Conservation (phyloP, 1,140 invertebrate species). For the Drosophila varians region DNA sequence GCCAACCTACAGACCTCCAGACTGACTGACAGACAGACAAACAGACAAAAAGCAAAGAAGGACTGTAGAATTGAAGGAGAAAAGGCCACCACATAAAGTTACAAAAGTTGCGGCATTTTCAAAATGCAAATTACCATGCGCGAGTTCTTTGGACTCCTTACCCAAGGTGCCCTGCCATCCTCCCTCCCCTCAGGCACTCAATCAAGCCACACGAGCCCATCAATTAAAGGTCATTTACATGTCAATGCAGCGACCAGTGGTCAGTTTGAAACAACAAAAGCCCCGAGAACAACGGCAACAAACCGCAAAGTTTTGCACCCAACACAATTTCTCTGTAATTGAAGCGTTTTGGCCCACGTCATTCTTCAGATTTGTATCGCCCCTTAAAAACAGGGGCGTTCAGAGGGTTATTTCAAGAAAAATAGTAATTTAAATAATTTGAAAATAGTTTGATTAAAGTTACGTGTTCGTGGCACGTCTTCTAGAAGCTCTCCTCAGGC, state of each 20-base stretch:
- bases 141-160: conserved; percentile 29
- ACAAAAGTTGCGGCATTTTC: conserved; percentile 51
- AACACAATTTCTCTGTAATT: conserved; percentile 47
- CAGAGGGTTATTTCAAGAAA: neutral
- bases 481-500: too few relatives aligned
- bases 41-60: neutral
- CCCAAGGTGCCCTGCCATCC: neutral
- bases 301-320: conserved; percentile 43
- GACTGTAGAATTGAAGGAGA: conserved; percentile 19
- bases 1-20: conserved; percentile 9
- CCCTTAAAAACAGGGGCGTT: neutral
- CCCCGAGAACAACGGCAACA: conserved; percentile 19
- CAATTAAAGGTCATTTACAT: conserved; percentile 82
- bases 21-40: neutral
- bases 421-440: neutral
- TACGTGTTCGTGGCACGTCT: too few relatives aligned
- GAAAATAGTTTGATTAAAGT: neutral
- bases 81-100: conserved; percentile 47
- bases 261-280: conserved; percentile 18
- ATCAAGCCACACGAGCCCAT: conserved; percentile 70
- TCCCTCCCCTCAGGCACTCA: conserved; percentile 43
- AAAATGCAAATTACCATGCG: conserved; percentile 59
- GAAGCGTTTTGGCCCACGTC: conserved; percentile 64
- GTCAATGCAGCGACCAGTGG: conserved; percentile 61
- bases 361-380: conserved; percentile 54